Evolutionary conservation across 2,888 invertebrate species (phyloP), one percentile per base, ranked within the genome.

Genomic region (Nysson spinosus): DNA sequence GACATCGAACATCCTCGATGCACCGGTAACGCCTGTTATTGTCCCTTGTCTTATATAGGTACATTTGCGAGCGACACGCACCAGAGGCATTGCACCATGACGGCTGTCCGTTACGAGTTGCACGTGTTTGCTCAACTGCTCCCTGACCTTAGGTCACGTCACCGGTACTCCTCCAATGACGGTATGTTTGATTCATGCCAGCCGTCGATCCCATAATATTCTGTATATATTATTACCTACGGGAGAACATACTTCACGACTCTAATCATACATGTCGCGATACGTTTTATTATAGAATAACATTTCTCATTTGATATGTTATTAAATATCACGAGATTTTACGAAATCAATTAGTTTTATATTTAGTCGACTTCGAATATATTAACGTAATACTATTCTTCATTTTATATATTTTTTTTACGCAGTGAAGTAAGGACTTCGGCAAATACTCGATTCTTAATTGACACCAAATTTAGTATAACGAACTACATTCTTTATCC

Each of bases 1-100:
- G 60, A 54, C 58, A 56, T 46, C 71, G 56, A 73, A 77, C 62
- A 69, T 56, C 70, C 64, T 68, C 66, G 66, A 66, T 44, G 65
- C 70, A 60, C 60, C 56, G 68, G 61, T 75, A 75, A 73, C 75
- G 78, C 70, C 67, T 78, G 76, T 79, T 77, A 77, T 79, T 77
- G 75, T 73, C 69, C 57, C n/a, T n/a, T n/a, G 65, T 58, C 60
- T 69, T 65, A 64, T 68, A 56, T 32, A 54, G 62, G 56, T 52
- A 72, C 44, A 51, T 57, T 42, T 43, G 22, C 44, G 26, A 40
- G 16, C 56, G 63, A 62, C 55, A 43, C 40, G 62, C 71, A 39
- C n/a, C n/a, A 22, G 24, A 20, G 24, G 34, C 35, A 20, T 30
- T 19, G 44, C 26, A 28, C 42, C 47, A 22, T 26, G 28, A 42